phyloP scores from a whole-genome alignment of 1,140 invertebrate genomes.

The Hyposmocoma kahamanoa region DNA sequence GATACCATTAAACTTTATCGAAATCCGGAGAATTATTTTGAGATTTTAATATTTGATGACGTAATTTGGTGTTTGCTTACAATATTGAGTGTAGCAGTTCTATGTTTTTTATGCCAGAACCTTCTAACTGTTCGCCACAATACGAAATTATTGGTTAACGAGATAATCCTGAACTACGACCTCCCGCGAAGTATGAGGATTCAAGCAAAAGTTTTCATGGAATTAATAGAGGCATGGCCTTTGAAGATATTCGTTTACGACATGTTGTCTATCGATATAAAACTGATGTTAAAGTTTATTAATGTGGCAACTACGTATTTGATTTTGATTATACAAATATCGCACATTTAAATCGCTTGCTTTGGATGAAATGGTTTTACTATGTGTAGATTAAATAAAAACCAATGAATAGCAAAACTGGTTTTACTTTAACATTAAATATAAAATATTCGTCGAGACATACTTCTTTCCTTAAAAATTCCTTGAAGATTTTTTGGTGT shows the following conservation, averaged over 20 bases:
- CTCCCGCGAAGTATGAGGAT: constrained; percentile 29
- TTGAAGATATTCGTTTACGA: constrained; percentile 36
- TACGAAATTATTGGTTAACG: constrained; percentile 36
- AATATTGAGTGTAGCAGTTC: constrained; percentile 28
- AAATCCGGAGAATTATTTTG: constrained; percentile 6
- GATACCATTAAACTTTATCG: constrained; percentile 29
- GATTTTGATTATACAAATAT: constrained; percentile 45
- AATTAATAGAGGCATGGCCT: constrained; percentile 41
- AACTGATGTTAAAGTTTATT: constrained; percentile 44
- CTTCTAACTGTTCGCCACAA: constrained; percentile 25
- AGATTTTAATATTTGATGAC: constrained; percentile 17
- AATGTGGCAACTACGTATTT: constrained; percentile 44
- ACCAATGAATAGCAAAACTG: too few species aligned
- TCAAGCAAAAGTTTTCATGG: constrained; percentile 48
- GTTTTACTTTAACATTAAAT: too few species aligned
- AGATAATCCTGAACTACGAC: constrained; percentile 48
- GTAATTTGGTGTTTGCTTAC: constrained; percentile 28
- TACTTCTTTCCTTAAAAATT: too few species aligned
- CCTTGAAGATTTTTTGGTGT: too few species aligned
- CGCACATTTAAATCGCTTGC: too few species aligned
- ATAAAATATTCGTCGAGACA: too few species aligned
- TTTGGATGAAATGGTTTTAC: too few species aligned
- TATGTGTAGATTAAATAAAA: too few species aligned
- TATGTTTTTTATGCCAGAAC: constrained; percentile 38
- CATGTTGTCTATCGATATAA: constrained; percentile 44